Conservation (phyloP, 2,797 vertebrate genomes). For the Bradypus variegatus region DNA sequence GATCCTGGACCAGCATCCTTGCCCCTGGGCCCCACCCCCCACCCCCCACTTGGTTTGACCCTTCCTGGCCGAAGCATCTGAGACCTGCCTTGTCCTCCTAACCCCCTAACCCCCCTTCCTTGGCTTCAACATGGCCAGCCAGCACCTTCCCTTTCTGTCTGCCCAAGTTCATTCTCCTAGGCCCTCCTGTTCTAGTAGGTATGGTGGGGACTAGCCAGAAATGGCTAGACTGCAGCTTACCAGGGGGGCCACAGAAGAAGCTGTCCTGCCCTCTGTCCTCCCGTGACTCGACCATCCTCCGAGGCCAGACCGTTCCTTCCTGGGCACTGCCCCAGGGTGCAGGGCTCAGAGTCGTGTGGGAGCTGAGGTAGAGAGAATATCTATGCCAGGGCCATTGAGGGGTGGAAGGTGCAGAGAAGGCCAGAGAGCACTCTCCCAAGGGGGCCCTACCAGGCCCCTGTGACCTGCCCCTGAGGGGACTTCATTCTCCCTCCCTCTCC, state of each 20-base stretch:
- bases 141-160: neutral
- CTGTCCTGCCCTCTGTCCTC: conserved; percentile 78
- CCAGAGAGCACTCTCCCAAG: neutral
- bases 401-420: neutral
- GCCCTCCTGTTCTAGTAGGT: neutral
- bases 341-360: conserved; percentile 43
- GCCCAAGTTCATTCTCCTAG: neutral
- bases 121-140: neutral
- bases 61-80: neutral
- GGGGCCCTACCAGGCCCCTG: neutral
- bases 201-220: neutral
- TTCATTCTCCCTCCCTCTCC: neutral
- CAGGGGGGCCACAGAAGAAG: conserved; percentile 91
- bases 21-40: neutral
- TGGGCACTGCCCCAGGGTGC: conserved; percentile 41
- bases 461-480: neutral
- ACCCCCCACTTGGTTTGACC: neutral
- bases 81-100: neutral
- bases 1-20: neutral
- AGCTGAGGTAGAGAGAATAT: conserved; percentile 44
- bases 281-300: conserved; percentile 84
- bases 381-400: neutral
- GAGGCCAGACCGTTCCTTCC: conserved; percentile 65
- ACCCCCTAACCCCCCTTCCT: neutral
- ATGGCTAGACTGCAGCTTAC: conserved; percentile 68